Conservation (phyloP, 2,113 vertebrate species). For the Ctenomys sociabilis region DNA sequence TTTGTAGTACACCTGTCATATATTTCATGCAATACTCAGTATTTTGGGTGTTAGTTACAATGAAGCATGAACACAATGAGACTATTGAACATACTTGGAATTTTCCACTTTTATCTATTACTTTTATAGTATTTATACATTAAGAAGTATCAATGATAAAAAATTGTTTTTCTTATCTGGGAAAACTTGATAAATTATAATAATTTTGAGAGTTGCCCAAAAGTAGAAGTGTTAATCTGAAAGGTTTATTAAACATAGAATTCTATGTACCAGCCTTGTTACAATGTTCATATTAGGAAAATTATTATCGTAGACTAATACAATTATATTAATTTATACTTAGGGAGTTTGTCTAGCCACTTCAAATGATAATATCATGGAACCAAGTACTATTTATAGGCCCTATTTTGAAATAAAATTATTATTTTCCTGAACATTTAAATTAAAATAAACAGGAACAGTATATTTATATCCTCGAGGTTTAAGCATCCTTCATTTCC, state of each 20-base stretch:
- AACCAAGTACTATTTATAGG: neutral
- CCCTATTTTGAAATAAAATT: neutral
- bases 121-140: neutral
- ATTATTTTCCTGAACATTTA: neutral
- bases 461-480: neutral
- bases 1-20: neutral
- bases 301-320: neutral
- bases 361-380: neutral
- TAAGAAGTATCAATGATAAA: neutral
- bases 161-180: neutral
- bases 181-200: neutral
- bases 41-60: neutral
- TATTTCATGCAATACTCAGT: neutral
- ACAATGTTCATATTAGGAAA: neutral
- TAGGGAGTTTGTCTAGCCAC: neutral
- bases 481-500: neutral
- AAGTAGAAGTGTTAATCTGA: neutral
- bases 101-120: slow-evolving; percentile 23
- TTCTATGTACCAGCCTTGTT: neutral
- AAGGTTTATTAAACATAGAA: neutral
- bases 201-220: neutral
- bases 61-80: neutral
- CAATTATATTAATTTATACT: neutral
- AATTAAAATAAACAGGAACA: neutral
- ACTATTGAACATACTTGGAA: neutral